Evolutionary conservation across 2,113 vertebrate species (phyloP), one percentile per base, ranked within the genome.

Genomic region (Garra rufa): DNA sequence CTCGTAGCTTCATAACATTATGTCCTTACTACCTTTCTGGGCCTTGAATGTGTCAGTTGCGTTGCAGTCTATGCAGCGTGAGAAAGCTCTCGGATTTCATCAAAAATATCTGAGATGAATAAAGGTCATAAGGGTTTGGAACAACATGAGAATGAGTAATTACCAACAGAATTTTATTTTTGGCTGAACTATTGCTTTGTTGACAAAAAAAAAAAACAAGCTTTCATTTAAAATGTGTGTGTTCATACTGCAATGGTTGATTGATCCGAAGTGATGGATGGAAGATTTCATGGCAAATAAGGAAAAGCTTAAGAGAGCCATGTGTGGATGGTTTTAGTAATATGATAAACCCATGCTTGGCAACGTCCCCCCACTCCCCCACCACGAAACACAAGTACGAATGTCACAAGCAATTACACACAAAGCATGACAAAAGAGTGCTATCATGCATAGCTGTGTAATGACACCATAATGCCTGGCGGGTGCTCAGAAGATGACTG

Each of bases 331-430:
- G 59, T 34, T 85, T 71, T 61, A 61, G 65, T 80, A 80, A 71
- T 52, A 83, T 52, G 59, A 71, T 61, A 81, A 69, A 76, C 57
- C 34, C 44, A 43, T 57, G 43, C 75, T 82, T 50, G 59, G 52
- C 77, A 77, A 70, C 67, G 26, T 21, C 73, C 2, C 15, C 70
- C 59, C n/a, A 17, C 83, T 71, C 63, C 46, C 21, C 48, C 79
- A 43, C 75, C 75, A 87, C n/a, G 28, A 65, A 70, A 81, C 77
- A 82, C 63, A 70, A 85, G 85, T 21, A 73, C 57, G 57, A 81
- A 85, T 87, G 79, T 76, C 69, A 86, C 76, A 83, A 85, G 46
- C 81, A 84, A 79, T 75, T 84, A 85, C 79, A 61, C 73, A 86
- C 43, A 85, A 77, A 67, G 15, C 65, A 82, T 67, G 34, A 43